These are phyloP conservation scores for Homalodisca vitripennis DNA, from an alignment of 1,140 invertebrate genomes.

Conservation along the genomic window DNA sequence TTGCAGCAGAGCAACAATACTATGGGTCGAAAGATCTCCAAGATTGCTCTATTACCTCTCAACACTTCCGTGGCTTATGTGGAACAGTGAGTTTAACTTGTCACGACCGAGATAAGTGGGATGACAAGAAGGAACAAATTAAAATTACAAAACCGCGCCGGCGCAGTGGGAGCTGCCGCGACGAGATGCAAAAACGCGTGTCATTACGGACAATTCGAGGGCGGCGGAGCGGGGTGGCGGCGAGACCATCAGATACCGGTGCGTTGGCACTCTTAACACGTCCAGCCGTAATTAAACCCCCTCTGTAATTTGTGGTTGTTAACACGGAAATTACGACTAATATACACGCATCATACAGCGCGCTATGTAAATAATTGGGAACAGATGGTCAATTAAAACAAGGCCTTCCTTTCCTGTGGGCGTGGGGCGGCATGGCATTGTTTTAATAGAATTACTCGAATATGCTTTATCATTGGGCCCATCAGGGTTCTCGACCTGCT, in stretches of 20 bases:
- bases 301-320: slow-evolving; percentile 6
- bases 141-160: background rate
- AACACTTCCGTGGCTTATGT: too few species aligned
- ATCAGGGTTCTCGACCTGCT: too few species aligned
- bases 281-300: slow-evolving; percentile 8
- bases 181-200: slow-evolving; percentile 11
- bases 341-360: slow-evolving; percentile 6
- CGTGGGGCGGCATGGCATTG: too few species aligned
- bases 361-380: slow-evolving; percentile 17
- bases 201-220: background rate
- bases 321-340: slow-evolving; percentile 12
- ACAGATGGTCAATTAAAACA: slow-evolving; percentile 15
- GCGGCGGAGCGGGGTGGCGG: background rate
- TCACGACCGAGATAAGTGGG: too few species aligned
- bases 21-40: too few species aligned
- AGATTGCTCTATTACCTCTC: too few species aligned
- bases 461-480: slow-evolving; percentile 17
- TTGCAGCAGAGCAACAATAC: too few species aligned
- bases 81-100: too few species aligned
- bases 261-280: background rate
- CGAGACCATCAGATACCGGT: background rate
- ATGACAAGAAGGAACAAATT: too few species aligned
- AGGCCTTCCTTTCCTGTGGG: background rate
- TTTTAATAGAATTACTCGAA: slow-evolving; percentile 18
- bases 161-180: too few species aligned